Evolutionary conservation across 2,797 vertebrate genomes (phyloP).

Genomic region (Lates japonicus): DNA sequence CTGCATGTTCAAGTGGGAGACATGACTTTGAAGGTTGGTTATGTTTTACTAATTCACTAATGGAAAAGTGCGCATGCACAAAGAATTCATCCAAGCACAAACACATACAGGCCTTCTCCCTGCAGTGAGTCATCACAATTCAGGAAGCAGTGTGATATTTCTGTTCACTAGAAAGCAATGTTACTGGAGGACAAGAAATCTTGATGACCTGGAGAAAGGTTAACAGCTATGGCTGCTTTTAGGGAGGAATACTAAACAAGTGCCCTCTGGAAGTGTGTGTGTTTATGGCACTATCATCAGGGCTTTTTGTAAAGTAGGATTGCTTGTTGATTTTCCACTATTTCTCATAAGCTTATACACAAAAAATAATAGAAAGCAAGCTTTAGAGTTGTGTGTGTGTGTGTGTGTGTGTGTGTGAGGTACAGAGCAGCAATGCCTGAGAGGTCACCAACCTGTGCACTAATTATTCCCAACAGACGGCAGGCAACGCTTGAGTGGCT

Average conservation of each 20-base stretch:
- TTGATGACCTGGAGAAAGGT: conserved; percentile 54
- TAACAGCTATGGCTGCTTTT: conserved; percentile 32
- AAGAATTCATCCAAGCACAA: not conserved
- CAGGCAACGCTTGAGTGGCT: conserved; percentile 63
- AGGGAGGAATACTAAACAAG: conserved; percentile 29
- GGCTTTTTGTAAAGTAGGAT: conserved; percentile 1
- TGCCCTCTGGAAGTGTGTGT: conserved; percentile 14
- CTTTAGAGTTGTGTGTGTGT: conserved; percentile 1
- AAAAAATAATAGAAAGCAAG: conserved; percentile 20
- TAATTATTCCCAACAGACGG: conserved; percentile 76
- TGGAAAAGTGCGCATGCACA: conserved; percentile 26
- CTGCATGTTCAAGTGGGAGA: conserved; percentile 29
- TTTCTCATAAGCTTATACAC: conserved; percentile 1
- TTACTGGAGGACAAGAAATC: conserved; percentile 51
- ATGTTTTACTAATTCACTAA: conserved; percentile 59
- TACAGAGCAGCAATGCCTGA: conserved; percentile 24
- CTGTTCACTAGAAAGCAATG: conserved; percentile 43
- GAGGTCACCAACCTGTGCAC: conserved; percentile 63
- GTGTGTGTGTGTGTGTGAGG: not conserved
- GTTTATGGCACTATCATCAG: not conserved
- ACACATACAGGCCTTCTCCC: conserved; percentile 14
- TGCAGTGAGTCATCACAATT: conserved; percentile 61
- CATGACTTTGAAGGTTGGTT: conserved; percentile 37
- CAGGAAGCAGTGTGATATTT: conserved; percentile 33
- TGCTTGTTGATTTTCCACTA: not conserved